Evolutionary conservation across 1,140 invertebrate genomes (phyloP).

Genomic region (Hycleus phaleratus): DNA sequence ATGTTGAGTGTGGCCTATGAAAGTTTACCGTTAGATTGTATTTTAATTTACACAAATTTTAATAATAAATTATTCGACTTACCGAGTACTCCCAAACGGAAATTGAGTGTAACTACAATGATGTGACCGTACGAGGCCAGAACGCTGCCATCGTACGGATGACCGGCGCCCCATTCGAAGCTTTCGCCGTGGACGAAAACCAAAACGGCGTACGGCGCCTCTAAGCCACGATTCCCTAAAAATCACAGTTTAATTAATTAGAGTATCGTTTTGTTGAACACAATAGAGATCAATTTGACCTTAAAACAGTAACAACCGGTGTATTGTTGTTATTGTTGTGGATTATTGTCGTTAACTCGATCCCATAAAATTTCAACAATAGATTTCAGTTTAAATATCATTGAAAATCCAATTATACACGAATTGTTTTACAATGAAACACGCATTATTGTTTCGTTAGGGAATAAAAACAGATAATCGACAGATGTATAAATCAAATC

Average conservation of each 20-base stretch:
- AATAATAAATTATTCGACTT: conserved; percentile 34
- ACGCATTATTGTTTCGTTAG: too few species aligned
- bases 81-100: conserved; percentile 81
- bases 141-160: conserved; percentile 80
- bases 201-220: conserved; percentile 71
- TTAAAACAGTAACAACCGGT: neutral
- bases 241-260: too few species aligned
- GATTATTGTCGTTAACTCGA: too few species aligned
- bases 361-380: too few species aligned
- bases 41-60: conserved; percentile 19
- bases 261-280: too few species aligned
- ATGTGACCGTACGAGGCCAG: conserved; percentile 79
- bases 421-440: too few species aligned
- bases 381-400: too few species aligned
- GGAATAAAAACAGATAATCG: too few species aligned
- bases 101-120: conserved; percentile 85
- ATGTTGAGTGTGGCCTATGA: too few species aligned
- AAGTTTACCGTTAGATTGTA: conserved; percentile 1
- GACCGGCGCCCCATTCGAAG: conserved; percentile 78
- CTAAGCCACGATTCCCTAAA: conserved; percentile 61
- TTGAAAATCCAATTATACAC: too few species aligned
- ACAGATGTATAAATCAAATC: too few species aligned
- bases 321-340: neutral
- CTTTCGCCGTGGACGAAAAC: conserved; percentile 79
- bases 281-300: too few species aligned